A percentile compares a stretch with the other conserved stretches of the same genome.
These are phyloP conservation scores for Syngnathus rostellatus DNA, from an alignment of 2,797 vertebrate species.

Conservation along the genomic window DNA sequence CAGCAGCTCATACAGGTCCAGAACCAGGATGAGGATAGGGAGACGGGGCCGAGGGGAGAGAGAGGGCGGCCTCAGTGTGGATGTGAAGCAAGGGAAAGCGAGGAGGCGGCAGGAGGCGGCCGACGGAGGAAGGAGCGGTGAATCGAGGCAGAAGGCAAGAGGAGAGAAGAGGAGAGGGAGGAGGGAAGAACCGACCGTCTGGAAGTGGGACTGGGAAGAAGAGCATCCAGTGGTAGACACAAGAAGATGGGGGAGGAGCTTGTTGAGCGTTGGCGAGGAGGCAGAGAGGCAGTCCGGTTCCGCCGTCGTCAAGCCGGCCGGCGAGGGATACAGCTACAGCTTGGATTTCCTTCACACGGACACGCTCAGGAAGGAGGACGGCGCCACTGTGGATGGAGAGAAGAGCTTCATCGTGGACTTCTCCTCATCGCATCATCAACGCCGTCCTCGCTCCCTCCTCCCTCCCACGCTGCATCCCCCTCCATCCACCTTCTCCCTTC, in stretches of 20 bases:
- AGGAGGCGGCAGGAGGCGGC: conserved; percentile 41
- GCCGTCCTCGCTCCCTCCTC: conserved; percentile 60
- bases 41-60: conserved; percentile 34
- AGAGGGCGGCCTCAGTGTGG: conserved; percentile 15
- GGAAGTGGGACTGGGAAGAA: conserved; percentile 25
- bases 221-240: conserved; percentile 28
- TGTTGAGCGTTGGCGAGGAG: conserved; percentile 57
- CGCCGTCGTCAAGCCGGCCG: background rate
- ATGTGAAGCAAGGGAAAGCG: conserved; percentile 39
- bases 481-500: conserved; percentile 66
- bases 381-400: conserved; percentile 20
- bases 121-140: conserved; percentile 37
- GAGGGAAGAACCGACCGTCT: conserved; percentile 45
- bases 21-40: conserved; percentile 27
- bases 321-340: conserved; percentile 49
- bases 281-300: conserved; percentile 16
- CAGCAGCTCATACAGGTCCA: conserved; percentile 45
- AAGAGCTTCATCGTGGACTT: conserved; percentile 16
- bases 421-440: conserved; percentile 37
- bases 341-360: conserved; percentile 31
- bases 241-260: conserved; percentile 52
- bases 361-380: conserved; percentile 37
- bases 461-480: conserved; percentile 57
- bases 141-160: conserved; percentile 46
- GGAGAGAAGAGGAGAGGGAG: conserved; percentile 57